Conservation (phyloP, 2,888 invertebrate species). For the Acanthosepion pharaonis region DNA sequence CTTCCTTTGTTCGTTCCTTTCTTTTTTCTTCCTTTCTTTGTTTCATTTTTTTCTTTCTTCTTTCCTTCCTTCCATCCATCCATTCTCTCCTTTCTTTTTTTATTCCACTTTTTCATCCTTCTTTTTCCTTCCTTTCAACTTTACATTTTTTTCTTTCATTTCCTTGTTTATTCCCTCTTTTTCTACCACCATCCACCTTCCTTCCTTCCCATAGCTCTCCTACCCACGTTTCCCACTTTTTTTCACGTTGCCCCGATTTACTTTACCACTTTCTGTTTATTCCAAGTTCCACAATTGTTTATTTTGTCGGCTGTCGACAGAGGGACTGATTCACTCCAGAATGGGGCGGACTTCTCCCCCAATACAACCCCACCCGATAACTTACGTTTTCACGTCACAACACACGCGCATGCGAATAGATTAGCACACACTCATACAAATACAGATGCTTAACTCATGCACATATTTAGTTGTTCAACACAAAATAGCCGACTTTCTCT, state of each 20-base stretch:
- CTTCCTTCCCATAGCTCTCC: neutral
- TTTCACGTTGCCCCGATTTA: neutral
- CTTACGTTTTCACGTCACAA: neutral
- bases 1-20: neutral
- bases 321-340: neutral
- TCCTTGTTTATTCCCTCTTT: neutral
- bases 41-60: neutral
- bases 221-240: neutral
- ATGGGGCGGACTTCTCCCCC: neutral
- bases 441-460: too few species aligned
- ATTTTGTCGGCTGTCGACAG: neutral
- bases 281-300: neutral
- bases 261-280: neutral
- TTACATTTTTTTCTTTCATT: neutral
- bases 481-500: too few species aligned
- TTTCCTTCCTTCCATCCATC: neutral
- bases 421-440: too few species aligned
- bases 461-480: too few species aligned
- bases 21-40: neutral
- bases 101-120: neutral
- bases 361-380: neutral
- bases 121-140: neutral
- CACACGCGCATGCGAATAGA: neutral
- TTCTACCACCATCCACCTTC: neutral
- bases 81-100: neutral